Percentiles rank a stretch among this genome's conserved stretches.
Conservation (phyloP, 2,797 vertebrate genomes). For the Hirundo rustica region DNA sequence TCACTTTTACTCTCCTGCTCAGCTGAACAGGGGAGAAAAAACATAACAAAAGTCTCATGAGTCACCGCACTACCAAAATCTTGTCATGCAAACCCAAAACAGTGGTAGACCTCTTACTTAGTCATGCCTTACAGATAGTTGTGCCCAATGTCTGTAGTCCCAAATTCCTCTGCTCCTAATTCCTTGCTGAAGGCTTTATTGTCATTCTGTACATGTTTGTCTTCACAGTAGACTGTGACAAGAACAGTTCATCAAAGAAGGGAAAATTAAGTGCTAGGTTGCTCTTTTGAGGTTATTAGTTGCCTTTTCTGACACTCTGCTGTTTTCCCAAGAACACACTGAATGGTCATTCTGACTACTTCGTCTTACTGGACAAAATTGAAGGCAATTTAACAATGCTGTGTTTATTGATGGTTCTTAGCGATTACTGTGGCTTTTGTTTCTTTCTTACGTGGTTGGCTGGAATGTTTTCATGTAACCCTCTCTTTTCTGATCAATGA, state of each 20-base stretch:
- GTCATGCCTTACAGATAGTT: background rate
- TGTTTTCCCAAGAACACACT: background rate
- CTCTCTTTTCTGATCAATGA: background rate
- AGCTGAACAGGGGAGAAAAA: background rate
- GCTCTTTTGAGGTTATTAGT: background rate
- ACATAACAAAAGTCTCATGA: background rate
- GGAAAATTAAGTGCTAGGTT: background rate
- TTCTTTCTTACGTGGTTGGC: background rate
- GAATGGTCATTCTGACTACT: background rate
- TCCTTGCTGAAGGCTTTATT: background rate
- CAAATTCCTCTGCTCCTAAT: background rate
- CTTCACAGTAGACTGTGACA: background rate
- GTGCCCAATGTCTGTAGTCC: background rate
- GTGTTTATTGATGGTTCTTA: background rate
- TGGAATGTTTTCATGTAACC: background rate
- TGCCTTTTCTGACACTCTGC: background rate
- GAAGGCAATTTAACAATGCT: background rate
- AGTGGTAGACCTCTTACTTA: background rate
- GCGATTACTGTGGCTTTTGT: background rate
- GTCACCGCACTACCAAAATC: background rate
- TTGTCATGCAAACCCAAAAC: background rate
- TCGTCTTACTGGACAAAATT: background rate
- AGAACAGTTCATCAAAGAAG: background rate
- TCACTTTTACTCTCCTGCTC: background rate
- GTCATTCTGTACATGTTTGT: background rate